Evolutionary conservation across 2,888 invertebrate species (phyloP), one percentile per base, ranked within the genome.

Genomic region (Mayetiola destructor): DNA sequence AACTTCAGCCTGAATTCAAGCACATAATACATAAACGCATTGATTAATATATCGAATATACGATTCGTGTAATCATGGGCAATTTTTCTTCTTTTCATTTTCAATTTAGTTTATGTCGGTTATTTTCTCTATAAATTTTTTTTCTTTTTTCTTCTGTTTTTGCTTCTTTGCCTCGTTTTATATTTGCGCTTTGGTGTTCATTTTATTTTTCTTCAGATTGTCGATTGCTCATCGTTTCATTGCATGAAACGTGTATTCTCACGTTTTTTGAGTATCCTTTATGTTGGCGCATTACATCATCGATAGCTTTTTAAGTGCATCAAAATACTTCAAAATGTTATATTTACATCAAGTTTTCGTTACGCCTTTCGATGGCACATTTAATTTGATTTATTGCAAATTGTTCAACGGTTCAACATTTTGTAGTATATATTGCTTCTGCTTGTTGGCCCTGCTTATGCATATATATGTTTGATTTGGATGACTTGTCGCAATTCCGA

Each of bases 351-450:
- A 48, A 27, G 48, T 27, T n/a, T 27, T 48, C 48, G 48, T 48
- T 48, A 48, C 48, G 48, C 48, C 48, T 48, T 48, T 48, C 48
- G 48, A 48, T 48, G 48, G 48, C 48, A 48, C 48, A 48, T 48
- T 48, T 48, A 48, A 48, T 48, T 48, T 48, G 48, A 48, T 48
- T 48, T 48, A 48, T 48, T 27, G 48, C 48, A 27, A 48, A 48
- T 48, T 48, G 48, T 48, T 48, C n/a, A 48, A 27, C 48, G 48
- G 48, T 16, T 27, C 27, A 27, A 27, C 27, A 27, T 48, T 48
- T 16, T n/a, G n/a, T n/a, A n/a, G 6, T 4, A 14, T 3, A 36
- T 39, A 18, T 36, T 16, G 18, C 8, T 39, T 39, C 12, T 39
- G 16, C 36, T 39, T 18, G 16, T 39, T 39, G 36, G 14, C 36